Conservation (phyloP, 1,140 invertebrate species). For the Glossosoma conforme region DNA sequence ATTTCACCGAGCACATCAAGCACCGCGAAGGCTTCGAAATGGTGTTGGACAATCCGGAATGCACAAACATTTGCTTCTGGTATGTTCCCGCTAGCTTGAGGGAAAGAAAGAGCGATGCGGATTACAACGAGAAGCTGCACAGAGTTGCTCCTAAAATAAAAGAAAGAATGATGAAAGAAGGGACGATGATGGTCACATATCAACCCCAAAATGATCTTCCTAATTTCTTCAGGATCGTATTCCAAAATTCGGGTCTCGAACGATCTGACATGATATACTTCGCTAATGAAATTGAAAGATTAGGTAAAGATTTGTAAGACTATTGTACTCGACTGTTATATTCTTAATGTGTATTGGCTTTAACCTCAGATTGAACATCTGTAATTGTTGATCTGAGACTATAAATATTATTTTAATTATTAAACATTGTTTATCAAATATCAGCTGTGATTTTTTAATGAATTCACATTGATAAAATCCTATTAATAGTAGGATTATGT, state of each 20-base stretch:
- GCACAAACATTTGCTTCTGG: conserved; percentile 95
- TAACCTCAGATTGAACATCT: not conserved
- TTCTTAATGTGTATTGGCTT: no score
- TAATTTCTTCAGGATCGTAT: conserved; percentile 92
- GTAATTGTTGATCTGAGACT: not conserved
- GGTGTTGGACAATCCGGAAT: conserved; percentile 77
- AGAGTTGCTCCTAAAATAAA: conserved; percentile 89
- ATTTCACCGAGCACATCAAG: conserved; percentile 64
- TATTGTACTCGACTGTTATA: no score
- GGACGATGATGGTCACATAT: conserved; percentile 93
- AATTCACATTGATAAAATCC: no score
- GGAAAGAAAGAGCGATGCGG: conserved; percentile 51
- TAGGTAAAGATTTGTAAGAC: conserved; percentile 64
- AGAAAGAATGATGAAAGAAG: conserved; percentile 89
- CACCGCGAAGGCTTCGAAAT: conserved; percentile 66
- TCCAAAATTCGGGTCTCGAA: conserved; percentile 82
- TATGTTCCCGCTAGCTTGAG: conserved; percentile 79
- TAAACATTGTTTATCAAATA: no score
- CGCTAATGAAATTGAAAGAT: conserved; percentile 76
- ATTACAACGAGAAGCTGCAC: conserved; percentile 66
- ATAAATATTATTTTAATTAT: no score
- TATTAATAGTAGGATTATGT: no score
- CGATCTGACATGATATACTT: conserved; percentile 81
- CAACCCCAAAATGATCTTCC: conserved; percentile 75
- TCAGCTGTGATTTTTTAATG: no score